Conservation (phyloP, 2,888 invertebrate genomes). For the Plusia festucae region DNA sequence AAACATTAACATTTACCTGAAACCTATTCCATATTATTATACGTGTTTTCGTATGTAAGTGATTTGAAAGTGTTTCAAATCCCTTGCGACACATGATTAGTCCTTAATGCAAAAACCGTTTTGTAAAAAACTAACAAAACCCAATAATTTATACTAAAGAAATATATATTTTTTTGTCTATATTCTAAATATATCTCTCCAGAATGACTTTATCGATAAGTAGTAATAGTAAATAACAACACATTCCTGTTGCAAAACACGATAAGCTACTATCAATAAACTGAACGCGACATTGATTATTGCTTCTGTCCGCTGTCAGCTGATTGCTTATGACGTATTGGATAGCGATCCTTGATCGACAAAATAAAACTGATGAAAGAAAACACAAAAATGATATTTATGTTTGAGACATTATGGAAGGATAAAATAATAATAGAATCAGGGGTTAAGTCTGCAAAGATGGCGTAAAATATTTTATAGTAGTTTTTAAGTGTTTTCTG, state of each 20-base stretch:
- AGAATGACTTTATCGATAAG: constrained; percentile 15
- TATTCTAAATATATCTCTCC: background rate
- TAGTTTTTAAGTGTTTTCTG: too few relatives aligned
- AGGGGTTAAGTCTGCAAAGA: too few relatives aligned
- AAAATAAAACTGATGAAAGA: background rate
- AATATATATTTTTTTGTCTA: background rate
- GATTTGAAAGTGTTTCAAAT: too few relatives aligned
- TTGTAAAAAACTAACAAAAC: background rate
- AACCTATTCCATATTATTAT: too few relatives aligned
- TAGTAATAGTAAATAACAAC: constrained; percentile 14
- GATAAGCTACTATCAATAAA: constrained; percentile 3
- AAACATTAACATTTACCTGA: too few relatives aligned
- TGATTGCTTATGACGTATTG: constrained; percentile 38
- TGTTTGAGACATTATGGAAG: too few relatives aligned
- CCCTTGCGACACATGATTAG: too few relatives aligned
- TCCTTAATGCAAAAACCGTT: background rate
- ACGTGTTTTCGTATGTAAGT: too few relatives aligned
- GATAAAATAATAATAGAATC: too few relatives aligned
- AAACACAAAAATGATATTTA: background rate
- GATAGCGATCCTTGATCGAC: background rate
- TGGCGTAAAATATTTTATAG: too few relatives aligned
- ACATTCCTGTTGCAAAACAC: constrained; percentile 10
- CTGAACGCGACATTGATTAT: constrained; percentile 14
- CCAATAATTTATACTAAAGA: background rate
- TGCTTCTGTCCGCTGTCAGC: constrained; percentile 16